Conservation (phyloP, 2,113 vertebrate genomes). For the Gadus macrocephalus region DNA sequence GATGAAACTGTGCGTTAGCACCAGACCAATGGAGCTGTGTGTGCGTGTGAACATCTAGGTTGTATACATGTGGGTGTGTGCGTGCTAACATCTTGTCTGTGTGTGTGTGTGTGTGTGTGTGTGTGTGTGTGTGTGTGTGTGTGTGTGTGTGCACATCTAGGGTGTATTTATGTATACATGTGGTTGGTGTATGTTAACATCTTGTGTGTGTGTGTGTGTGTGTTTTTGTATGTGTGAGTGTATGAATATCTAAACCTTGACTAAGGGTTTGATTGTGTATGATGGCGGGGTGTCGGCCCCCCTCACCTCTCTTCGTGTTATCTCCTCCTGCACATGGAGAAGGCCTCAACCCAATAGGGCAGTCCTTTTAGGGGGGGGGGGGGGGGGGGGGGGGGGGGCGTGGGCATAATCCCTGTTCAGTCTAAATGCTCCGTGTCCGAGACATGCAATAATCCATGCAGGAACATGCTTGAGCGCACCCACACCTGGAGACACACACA, state of each 20-base stretch:
- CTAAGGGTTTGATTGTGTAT: too few relatives aligned
- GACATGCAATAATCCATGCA: background rate
- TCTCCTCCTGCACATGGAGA: too few relatives aligned
- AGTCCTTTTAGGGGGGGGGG: too few relatives aligned
- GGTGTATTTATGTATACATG: background rate
- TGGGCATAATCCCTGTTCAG: too few relatives aligned
- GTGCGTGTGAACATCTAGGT: background rate
- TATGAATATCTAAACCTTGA: too few relatives aligned
- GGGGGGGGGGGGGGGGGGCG: too few relatives aligned
- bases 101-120: background rate
- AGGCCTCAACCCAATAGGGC: too few relatives aligned
- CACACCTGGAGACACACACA: background rate
- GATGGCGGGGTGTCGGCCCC: too few relatives aligned
- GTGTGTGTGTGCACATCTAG: background rate
- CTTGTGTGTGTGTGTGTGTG: background rate
- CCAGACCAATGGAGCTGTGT: background rate
- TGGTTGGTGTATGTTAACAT: background rate
- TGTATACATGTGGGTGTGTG: background rate
- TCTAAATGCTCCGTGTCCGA: too few relatives aligned
- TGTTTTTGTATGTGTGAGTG: too few relatives aligned
- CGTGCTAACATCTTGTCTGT: conserved; percentile 3
- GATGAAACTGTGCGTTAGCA: background rate
- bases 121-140: background rate
- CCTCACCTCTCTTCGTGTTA: too few relatives aligned
- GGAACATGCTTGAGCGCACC: background rate